phyloP scores from a whole-genome alignment of 2,113 vertebrate genomes.

The Trichomycterus rosablanca region DNA sequence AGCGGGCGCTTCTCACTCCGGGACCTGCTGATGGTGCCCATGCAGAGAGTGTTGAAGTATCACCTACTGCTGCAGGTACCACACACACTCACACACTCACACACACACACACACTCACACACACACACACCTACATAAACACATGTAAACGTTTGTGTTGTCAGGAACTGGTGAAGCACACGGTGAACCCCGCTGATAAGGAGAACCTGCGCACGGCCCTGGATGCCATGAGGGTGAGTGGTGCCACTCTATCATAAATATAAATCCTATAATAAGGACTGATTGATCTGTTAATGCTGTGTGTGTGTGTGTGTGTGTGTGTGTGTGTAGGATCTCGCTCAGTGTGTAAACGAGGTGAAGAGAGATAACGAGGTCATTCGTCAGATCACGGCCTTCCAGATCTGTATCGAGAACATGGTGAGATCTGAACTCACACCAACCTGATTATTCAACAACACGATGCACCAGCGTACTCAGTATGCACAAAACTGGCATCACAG shows the following conservation, averaged over 20 bases:
- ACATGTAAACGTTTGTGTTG: neutral
- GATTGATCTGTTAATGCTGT: conserved; percentile 9
- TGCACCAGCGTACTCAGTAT: too few relatives aligned
- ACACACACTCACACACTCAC: conserved; percentile 24
- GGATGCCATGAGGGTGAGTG: conserved; percentile 77
- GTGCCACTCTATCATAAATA: too few relatives aligned
- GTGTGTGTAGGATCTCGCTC: conserved; percentile 76
- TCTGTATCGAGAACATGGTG: conserved; percentile 82
- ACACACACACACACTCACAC: conserved; percentile 6
- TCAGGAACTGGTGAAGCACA: conserved; percentile 86
- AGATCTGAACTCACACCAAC: too few relatives aligned
- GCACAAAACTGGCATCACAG: too few relatives aligned
- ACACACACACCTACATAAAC: neutral
- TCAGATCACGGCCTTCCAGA: conserved; percentile 84
- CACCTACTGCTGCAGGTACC: conserved; percentile 68
- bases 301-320: conserved; percentile 37
- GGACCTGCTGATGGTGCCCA: conserved; percentile 89
- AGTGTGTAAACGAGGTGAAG: conserved; percentile 87
- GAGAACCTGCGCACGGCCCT: conserved; percentile 78
- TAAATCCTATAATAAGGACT: too few relatives aligned
- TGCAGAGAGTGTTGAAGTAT: conserved; percentile 90
- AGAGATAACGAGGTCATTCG: conserved; percentile 84
- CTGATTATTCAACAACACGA: too few relatives aligned
- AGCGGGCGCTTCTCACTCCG: conserved; percentile 82
- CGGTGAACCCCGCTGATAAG: conserved; percentile 70